Evolutionary conservation across 1,140 invertebrate species (phyloP), one percentile per base, ranked within the genome.

Genomic region (Zaprionus capensis): DNA sequence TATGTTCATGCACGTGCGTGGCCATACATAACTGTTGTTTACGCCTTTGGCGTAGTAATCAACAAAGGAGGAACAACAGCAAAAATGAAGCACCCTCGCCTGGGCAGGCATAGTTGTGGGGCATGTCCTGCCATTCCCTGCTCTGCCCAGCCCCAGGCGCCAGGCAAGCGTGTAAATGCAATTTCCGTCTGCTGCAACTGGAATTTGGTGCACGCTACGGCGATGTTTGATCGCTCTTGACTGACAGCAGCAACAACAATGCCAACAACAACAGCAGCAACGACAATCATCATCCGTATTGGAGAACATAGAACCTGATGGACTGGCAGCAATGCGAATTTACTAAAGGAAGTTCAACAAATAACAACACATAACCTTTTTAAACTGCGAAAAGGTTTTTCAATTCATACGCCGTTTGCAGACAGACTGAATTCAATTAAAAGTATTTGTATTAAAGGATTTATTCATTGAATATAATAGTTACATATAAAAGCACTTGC

Each of bases 161-260:
- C 63, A 79, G 70, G 84, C 78, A 73, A 76, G 71, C 69, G 84
- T 79, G 78, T 83, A 87, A 87, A 88, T 87, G 84, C 84, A 87
- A 87, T 87, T 87, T 87, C 84, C 84, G 84, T 78, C 81, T 69
- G 81, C 20, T 81, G 85, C 84, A 88, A 63, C 78, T 81, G 78
- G 84, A 88, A 88, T 88, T 88, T 73, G 63, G 59, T 83, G 69
- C 69, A 55, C 51, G 67, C 36, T 61, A 65, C 41, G 49, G 58
- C 57, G 46, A 20, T 65, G 34, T 20, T 15, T 58, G 36, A 56
- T 9, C 24, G 53, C 7, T 67, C 7, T 67, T 76, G 72, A 76
- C 63, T 73, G 82, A 74, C 71, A 64, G 80, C 53, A 58, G 15
- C 24, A 34, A 20, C 51, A 49, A 26, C 26, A 56, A 34, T 5